Base-by-base conservation (phyloP, 1,140 invertebrate species). In the Prorops nasuta region DNA sequence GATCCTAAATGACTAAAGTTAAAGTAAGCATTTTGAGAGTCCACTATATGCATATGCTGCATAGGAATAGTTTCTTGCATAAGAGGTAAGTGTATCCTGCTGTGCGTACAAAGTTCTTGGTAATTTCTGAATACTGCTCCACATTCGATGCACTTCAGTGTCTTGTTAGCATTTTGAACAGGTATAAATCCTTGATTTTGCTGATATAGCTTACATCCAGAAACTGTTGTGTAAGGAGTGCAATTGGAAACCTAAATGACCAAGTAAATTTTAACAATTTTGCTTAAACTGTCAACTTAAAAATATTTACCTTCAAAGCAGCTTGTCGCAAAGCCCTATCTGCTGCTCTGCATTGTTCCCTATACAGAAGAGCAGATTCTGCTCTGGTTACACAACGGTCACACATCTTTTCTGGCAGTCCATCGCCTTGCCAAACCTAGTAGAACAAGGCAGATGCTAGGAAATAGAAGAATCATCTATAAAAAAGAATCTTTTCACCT, bases 391-490 rank as follows among this genome's bases (percentile, higher is more conserved):
- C 72, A 18, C 74, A 77, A 6, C 67, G 63, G 38, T 77, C 68
- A 20, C 74, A 77, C 64, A 78, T 72, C 54, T 71, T 77, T 49
- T 78, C 74, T 3, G 74, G 76, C 24, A 78, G 57, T 10, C 74
- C 73, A 49, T 78, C 76, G 12, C 76, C 76, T 52, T 78, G 76
- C 60, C 67, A 72, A 9, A 78, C 68, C 76, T 78, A 4, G 2
- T 3, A 43, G 40, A 9, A 6, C 4, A 6, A 8, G 1, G 15
- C 4, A 15, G n/a, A 20, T 21, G 21, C 14, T 18, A 38, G 17
- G 12, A 16, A 38, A 9, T 16, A 44, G 41, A 20, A 44, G 14
- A 4, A 20, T 15, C 15, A 2, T 28, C 9, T 17, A 19, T 21
- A 38, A 43, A 44, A 22, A 10, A 41, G n/a, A 17, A 24, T 21